These are phyloP conservation scores for Callorhinus ursinus DNA, from an alignment of 2,113 vertebrate species.

Conservation along the genomic window DNA sequence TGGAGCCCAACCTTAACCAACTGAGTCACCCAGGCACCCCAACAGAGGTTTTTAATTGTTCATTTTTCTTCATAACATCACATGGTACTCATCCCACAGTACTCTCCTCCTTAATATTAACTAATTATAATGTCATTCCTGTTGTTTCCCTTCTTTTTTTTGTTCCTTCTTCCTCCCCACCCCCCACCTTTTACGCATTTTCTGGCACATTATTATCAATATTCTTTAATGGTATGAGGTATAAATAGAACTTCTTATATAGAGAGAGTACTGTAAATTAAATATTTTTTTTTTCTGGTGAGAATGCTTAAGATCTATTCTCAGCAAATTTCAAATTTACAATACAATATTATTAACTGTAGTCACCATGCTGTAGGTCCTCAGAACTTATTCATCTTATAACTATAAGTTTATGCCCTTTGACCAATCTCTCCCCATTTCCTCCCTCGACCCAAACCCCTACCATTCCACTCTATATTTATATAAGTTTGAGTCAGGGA, in stretches of 20 bases:
- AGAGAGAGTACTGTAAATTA: background rate
- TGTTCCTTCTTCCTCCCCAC: background rate
- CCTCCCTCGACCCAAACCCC: background rate
- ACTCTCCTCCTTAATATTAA: background rate
- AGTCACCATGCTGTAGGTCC: background rate
- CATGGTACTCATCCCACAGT: background rate
- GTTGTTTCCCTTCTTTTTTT: background rate
- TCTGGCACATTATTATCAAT: background rate
- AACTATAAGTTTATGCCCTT: background rate
- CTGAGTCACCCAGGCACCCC: too few relatives aligned
- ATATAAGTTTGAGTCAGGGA: background rate
- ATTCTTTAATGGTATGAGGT: too few relatives aligned
- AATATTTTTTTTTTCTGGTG: background rate
- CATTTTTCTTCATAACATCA: background rate
- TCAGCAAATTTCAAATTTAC: background rate
- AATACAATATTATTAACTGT: background rate
- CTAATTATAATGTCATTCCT: background rate
- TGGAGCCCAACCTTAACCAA: too few relatives aligned
- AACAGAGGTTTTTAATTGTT: background rate
- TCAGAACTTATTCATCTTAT: background rate
- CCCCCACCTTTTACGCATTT: background rate
- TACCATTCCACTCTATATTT: background rate
- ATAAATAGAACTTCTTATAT: background rate
- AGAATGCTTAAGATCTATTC: background rate
- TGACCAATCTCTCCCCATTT: background rate